Evolutionary conservation across 2,113 vertebrate species (phyloP).

Genomic region (Mus musculus): GRCm39 chr4:35730001-35730500

Average conservation of each 20-base stretch:
- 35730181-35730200: not conserved
- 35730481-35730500: not conserved
- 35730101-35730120: not conserved
- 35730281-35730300: not conserved
- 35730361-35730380: not conserved
- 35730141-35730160: conserved; percentile 10
- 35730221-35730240: not conserved
- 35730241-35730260: not conserved
- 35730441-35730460: not conserved
- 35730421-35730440: not conserved
- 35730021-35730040: conserved; percentile 32
- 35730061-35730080: not conserved
- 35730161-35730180: not conserved
- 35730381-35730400: not conserved
- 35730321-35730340: not conserved
- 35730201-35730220: not conserved
- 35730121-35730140: not conserved
- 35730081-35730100: not conserved
- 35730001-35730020: conserved; percentile 39
- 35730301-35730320: not conserved
- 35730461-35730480: conserved; percentile 12
- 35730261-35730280: not conserved
- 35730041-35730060: conserved; percentile 9
- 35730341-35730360: not conserved
- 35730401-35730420: not conserved